phyloP scores from a whole-genome alignment of 2,888 invertebrate species.

The Drosophila lutescens region DNA sequence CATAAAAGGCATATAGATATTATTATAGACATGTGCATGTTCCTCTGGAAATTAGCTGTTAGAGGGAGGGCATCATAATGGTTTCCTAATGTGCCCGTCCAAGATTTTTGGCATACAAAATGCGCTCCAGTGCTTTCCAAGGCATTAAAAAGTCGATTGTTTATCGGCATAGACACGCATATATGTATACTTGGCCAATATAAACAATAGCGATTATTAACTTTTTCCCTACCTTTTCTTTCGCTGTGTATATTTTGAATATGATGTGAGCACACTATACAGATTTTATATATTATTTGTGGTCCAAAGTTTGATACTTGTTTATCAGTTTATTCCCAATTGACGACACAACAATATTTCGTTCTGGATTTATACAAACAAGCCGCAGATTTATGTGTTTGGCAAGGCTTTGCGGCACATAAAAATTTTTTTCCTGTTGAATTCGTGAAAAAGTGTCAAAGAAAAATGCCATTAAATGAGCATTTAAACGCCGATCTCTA shows the following conservation, averaged over 20 bases:
- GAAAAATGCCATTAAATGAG: conserved; percentile 43
- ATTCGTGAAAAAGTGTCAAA: conserved; percentile 33
- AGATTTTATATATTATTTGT: conserved; percentile 4
- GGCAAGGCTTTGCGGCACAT: conserved; percentile 30
- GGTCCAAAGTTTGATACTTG: conserved; percentile 21
- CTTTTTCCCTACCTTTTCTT: conserved; percentile 35
- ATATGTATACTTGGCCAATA: conserved; percentile 35
- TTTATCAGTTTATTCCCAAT: conserved; percentile 24
- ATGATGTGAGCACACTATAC: neutral
- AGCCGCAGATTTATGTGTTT: conserved; percentile 38
- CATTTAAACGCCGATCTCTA: conserved; percentile 28
- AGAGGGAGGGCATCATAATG: conserved; percentile 41
- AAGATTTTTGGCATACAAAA: conserved; percentile 47
- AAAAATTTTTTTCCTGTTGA: conserved; percentile 22
- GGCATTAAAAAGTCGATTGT: conserved; percentile 62
- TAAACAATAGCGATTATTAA: conserved; percentile 68
- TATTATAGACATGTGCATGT: neutral
- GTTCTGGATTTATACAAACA: conserved; percentile 27
- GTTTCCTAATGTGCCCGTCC: conserved; percentile 50
- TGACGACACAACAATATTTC: conserved; percentile 32
- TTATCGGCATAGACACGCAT: conserved; percentile 48
- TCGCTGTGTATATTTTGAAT: conserved; percentile 23
- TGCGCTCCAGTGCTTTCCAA: conserved; percentile 58
- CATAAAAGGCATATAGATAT: conserved; percentile 29
- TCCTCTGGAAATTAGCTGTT: conserved; percentile 22